Conservation (phyloP, 2,888 invertebrate species). For the Coelopa pilipes region DNA sequence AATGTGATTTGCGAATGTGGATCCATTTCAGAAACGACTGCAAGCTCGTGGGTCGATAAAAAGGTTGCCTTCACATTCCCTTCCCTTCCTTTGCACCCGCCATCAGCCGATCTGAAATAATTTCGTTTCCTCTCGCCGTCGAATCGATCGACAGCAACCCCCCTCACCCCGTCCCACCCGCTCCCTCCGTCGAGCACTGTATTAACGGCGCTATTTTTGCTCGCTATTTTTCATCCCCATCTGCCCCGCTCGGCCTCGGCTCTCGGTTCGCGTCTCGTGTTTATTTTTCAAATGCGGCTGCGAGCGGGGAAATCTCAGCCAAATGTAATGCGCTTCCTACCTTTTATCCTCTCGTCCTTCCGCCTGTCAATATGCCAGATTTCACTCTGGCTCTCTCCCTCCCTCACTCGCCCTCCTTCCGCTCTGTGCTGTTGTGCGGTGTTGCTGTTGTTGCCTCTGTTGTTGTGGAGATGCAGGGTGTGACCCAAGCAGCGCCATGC, state of each 20-base stretch:
- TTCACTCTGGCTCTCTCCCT: background rate
- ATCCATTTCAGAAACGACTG: no score
- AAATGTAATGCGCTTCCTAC: constrained; percentile 23
- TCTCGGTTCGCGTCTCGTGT: no score
- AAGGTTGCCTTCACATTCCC: no score
- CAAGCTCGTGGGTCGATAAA: no score
- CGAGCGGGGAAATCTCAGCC: constrained; percentile 1
- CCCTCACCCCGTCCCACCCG: no score
- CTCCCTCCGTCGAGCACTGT: background rate
- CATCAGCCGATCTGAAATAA: background rate
- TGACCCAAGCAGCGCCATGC: background rate
- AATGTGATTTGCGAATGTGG: no score
- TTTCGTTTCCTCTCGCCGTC: no score
- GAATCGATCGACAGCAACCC: no score
- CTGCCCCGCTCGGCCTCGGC: no score
- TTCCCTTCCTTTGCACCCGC: no score
- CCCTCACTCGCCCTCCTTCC: background rate
- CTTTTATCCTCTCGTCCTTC: constrained; percentile 24
- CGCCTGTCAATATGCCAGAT: constrained; percentile 20
- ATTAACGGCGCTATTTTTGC: constrained; percentile 24
- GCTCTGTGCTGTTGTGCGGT: background rate
- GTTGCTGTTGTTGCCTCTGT: constrained; percentile 1
- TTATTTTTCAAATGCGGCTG: background rate
- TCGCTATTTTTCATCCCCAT: background rate
- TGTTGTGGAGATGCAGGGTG: constrained; percentile 11